Conservation (phyloP, 37 sponge, comb jelly and placozoan species). For the Ephydatia muelleri region DNA sequence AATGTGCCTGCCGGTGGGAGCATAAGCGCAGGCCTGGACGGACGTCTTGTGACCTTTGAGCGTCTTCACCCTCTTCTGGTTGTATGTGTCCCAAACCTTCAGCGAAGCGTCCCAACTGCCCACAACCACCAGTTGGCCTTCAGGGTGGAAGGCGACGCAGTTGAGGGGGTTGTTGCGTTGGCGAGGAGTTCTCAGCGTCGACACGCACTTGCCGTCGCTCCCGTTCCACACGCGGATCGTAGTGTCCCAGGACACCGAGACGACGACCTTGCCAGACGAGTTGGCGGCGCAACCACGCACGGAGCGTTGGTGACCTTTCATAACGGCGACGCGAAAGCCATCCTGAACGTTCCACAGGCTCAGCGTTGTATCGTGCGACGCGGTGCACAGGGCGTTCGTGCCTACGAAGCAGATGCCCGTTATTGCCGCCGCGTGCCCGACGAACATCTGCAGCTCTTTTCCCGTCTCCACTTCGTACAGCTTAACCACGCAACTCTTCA, state of each 20-base stretch:
- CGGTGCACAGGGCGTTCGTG: constrained; percentile 66
- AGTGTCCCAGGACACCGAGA: constrained; percentile 85
- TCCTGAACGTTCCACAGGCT: constrained; percentile 88
- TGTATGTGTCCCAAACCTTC: constrained; percentile 89
- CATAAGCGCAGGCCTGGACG: constrained; percentile 82
- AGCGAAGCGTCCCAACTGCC: constrained; percentile 88
- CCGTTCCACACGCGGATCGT: constrained; percentile 76
- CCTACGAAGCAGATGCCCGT: constrained; percentile 78
- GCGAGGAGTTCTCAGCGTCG: constrained; percentile 30
- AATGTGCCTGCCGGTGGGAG: constrained; percentile 83
- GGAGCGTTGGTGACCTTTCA: constrained; percentile 72
- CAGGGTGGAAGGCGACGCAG: constrained; percentile 90
- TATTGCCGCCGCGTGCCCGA: constrained; percentile 84
- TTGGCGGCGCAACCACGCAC: constrained; percentile 68
- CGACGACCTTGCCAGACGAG: constrained; percentile 60
- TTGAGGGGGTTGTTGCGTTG: constrained; percentile 76
- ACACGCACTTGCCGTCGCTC: constrained; percentile 42
- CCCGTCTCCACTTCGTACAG: constrained; percentile 72
- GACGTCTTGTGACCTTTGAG: constrained; percentile 88
- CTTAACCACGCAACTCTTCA: constrained; percentile 74
- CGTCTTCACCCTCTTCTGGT: constrained; percentile 73
- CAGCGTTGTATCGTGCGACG: constrained; percentile 79
- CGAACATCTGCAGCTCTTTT: constrained; percentile 69
- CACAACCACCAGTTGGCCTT: constrained; percentile 79
- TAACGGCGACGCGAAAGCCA: constrained; percentile 67